Percentiles rank a stretch among this genome's conserved stretches.
Evolutionary conservation across 1,140 invertebrate genomes (phyloP).

Genomic region (Drosophila lacertosa): DNA sequence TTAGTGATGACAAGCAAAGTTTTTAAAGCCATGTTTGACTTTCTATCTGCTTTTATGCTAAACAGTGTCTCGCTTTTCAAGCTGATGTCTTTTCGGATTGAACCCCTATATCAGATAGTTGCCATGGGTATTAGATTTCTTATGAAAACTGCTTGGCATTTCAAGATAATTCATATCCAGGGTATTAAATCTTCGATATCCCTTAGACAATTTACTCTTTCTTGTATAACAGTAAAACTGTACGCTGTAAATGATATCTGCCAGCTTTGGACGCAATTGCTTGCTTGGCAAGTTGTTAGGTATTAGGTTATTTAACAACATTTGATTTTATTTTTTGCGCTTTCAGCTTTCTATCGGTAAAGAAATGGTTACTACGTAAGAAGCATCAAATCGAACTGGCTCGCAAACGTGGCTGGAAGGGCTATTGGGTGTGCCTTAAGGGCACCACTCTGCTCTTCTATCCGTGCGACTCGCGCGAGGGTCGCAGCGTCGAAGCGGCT

Average conservation of each 20-base stretch:
- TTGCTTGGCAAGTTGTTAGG: not conserved
- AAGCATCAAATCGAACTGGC: constrained; percentile 98
- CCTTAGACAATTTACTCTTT: not conserved
- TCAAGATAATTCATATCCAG: too few relatives aligned
- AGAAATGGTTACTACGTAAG: constrained; percentile 98
- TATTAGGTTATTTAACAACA: constrained; percentile 2
- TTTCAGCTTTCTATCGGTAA: constrained; percentile 96
- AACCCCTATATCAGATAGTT: too few relatives aligned
- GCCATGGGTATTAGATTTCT: too few relatives aligned
- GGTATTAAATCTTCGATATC: too few relatives aligned
- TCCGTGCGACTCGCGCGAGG: constrained; percentile 96
- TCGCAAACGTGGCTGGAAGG: constrained; percentile 97
- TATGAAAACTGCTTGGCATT: too few relatives aligned
- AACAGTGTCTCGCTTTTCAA: too few relatives aligned
- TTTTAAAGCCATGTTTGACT: too few relatives aligned
- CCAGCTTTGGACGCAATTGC: constrained; percentile 10
- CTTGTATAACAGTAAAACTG: too few relatives aligned
- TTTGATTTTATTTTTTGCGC: constrained; percentile 6
- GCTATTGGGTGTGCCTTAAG: constrained; percentile 99
- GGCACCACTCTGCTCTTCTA: constrained; percentile 98
- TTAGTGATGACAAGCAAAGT: too few relatives aligned
- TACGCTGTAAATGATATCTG: constrained; percentile 18
- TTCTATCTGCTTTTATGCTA: too few relatives aligned
- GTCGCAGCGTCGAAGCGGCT: constrained; percentile 94
- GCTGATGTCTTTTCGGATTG: too few relatives aligned